Percentiles rank a stretch among this genome's conserved stretches.
Conservation (phyloP, 2,888 invertebrate species). For the Molorchus minor region DNA sequence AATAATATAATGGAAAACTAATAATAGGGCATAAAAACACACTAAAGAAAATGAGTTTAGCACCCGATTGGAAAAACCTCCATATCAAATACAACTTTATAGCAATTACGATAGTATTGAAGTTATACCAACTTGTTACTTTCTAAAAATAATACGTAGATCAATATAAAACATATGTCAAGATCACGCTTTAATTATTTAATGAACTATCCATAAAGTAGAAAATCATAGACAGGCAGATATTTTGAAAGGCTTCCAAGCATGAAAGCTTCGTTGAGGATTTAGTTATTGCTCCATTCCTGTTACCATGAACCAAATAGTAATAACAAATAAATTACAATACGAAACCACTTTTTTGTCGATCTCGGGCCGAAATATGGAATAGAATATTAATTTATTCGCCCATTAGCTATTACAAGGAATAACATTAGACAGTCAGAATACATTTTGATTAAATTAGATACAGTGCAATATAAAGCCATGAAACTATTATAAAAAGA, state of each 20-base stretch:
- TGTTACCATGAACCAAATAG: neutral
- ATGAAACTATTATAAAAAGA: too few relatives aligned
- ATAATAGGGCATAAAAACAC: neutral
- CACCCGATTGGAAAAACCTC: neutral
- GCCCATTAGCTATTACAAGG: too few relatives aligned
- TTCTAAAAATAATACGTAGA: slow-evolving; percentile 1
- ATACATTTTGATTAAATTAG: too few relatives aligned
- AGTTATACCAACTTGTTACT: neutral
- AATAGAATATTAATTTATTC: too few relatives aligned
- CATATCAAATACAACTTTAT: neutral
- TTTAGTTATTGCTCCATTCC: neutral
- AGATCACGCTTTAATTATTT: slow-evolving; percentile 6
- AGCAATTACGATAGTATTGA: neutral
- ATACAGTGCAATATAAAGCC: too few relatives aligned
- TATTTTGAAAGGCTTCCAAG: neutral
- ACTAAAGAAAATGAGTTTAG: neutral
- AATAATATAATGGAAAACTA: too few relatives aligned
- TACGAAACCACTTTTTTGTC: neutral
- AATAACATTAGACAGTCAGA: too few relatives aligned
- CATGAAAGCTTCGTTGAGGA: neutral
- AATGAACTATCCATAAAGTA: neutral
- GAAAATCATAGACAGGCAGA: slow-evolving; percentile 13
- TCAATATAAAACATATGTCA: slow-evolving; percentile 10
- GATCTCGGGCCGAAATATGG: too few relatives aligned
- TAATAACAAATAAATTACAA: neutral